phyloP scores from a whole-genome alignment of 2,113 vertebrate species.

The Charina bottae region DNA sequence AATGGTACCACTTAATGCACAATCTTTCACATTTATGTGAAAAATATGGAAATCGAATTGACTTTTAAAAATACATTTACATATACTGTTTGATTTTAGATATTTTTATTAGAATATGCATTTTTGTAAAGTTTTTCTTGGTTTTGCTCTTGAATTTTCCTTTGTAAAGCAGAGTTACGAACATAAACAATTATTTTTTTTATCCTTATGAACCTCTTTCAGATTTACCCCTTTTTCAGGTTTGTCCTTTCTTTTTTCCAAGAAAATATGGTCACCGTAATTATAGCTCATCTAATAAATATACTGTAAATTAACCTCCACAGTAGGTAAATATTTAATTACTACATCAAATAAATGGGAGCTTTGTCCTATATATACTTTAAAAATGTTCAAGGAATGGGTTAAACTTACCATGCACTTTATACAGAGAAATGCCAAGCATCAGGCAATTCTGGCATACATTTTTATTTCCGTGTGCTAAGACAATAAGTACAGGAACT shows the following conservation, averaged over 20 bases:
- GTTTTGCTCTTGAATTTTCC: background rate
- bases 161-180: background rate
- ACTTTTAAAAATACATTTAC: no score
- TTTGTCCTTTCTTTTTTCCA: background rate
- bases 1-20: background rate
- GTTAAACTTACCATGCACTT: background rate
- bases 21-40: background rate
- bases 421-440: background rate
- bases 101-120: no score
- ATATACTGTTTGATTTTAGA: no score
- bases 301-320: background rate
- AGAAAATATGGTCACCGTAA: background rate
- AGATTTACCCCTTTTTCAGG: background rate
- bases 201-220: background rate
- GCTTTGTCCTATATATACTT: background rate
- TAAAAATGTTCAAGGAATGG: background rate
- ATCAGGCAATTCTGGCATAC: background rate
- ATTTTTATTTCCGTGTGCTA: conserved; percentile 1
- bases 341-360: background rate
- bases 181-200: background rate
- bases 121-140: background rate
- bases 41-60: background rate
- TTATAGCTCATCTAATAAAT: background rate
- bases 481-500: background rate
- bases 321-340: background rate